Conservation (phyloP, 1,140 invertebrate species). For the Papilio polyxenes region DNA sequence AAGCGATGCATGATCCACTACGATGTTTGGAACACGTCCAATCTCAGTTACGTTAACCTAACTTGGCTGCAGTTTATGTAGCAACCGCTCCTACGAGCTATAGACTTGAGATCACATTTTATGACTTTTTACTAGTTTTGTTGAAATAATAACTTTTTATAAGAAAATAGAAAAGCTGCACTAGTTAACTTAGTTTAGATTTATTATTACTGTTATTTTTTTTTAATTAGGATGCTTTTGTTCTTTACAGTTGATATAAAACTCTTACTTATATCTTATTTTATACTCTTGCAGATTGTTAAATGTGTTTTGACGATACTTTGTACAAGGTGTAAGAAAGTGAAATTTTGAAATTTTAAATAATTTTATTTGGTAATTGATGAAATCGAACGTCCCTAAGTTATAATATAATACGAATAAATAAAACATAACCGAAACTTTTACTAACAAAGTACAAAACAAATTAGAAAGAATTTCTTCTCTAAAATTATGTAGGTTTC, state of each 20-base stretch:
- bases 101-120: slow-evolving; percentile 12
- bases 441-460: not conserved
- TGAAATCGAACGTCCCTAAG: too few species aligned
- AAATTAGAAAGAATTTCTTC: not conserved
- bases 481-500: not conserved
- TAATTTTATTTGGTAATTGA: too few species aligned
- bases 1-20: slow-evolving; percentile 1
- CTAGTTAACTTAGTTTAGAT: not conserved
- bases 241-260: too few species aligned
- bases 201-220: too few species aligned
- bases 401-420: too few species aligned
- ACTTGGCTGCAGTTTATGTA: not conserved
- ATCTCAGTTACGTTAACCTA: not conserved
- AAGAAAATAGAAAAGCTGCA: not conserved
- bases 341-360: too few species aligned
- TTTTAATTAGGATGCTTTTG: too few species aligned
- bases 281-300: too few species aligned
- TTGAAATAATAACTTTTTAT: slow-evolving; percentile 16
- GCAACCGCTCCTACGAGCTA: not conserved
- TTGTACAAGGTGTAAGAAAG: too few species aligned
- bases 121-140: not conserved
- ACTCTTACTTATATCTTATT: too few species aligned
- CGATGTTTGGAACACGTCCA: slow-evolving; percentile 7
- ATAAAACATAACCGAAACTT: not conserved
- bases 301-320: too few species aligned